These are phyloP conservation scores for Epizoanthus fatuus DNA, from an alignment of 92 coral and sea anemone genomes.

Conservation along the genomic window DNA sequence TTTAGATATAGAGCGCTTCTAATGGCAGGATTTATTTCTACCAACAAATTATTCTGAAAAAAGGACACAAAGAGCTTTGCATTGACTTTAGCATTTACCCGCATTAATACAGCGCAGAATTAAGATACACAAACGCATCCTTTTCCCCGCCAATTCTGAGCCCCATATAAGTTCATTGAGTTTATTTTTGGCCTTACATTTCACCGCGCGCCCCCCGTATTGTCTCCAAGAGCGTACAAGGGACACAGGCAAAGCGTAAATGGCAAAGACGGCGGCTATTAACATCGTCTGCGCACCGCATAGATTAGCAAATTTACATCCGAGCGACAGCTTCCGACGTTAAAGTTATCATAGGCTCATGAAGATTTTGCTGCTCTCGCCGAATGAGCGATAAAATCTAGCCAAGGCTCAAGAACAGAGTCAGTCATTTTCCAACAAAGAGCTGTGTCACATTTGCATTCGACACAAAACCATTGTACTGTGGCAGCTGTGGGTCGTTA, in stretches of 20 bases:
- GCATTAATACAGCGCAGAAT: slow-evolving; percentile 10
- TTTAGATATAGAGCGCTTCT: not conserved
- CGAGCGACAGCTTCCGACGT: slow-evolving; percentile 5
- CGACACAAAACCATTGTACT: slow-evolving; percentile 69
- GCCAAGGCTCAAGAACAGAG: slow-evolving; percentile 3
- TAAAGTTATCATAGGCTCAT: not conserved
- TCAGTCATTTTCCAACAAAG: slow-evolving; percentile 54
- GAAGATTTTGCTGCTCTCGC: not conserved
- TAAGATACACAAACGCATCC: not conserved
- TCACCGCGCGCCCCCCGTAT: slow-evolving; percentile 12
- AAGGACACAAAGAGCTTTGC: slow-evolving; percentile 2
- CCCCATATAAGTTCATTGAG: slow-evolving; percentile 10
- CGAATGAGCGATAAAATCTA: slow-evolving; percentile 9
- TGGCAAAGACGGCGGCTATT: not conserved
- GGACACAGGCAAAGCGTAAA: not conserved
- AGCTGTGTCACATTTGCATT: slow-evolving; percentile 33
- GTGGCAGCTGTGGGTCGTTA: slow-evolving; percentile 78
- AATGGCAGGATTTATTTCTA: not conserved
- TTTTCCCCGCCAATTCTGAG: not conserved
- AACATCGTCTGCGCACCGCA: not conserved
- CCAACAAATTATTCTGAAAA: slow-evolving; percentile 7
- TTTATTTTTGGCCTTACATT: slow-evolving; percentile 14
- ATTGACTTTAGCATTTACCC: not conserved
- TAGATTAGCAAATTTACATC: slow-evolving; percentile 12
- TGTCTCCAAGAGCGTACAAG: slow-evolving; percentile 27